Base-by-base conservation (phyloP, 2,797 vertebrate species). In the Hoplostethus atlanticus region DNA sequence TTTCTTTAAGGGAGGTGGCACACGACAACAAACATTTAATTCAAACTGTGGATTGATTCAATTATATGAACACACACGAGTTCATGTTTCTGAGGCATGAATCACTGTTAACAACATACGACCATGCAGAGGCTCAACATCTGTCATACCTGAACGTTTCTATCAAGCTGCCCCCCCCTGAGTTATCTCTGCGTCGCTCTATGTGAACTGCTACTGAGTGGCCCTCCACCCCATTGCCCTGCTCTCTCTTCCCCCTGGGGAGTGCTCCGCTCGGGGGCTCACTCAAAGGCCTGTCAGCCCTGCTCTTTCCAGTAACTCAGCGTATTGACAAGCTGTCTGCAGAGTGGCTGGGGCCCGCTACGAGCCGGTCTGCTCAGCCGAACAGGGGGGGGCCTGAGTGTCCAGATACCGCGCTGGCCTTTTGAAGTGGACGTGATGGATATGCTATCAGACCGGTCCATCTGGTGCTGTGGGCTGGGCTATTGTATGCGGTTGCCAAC, bases 291-390 rank as follows among this genome's bases (percentile, higher is more conserved):
- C 68, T 52, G 74, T 86, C 83, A 68, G 9, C 16, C 38, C 30
- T 21, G 40, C 65, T 71, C 68, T 71, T 74, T 72, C 57, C 68
- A 65, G 63, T 81, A 81, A 87, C 75, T 77, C 84, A 61, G 78
- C 72, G 60, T 80, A 81, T 76, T 73, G 87, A 88, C 68, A 76
- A 72, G 71, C 73, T 80, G 81, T 80, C 78, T 55, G 61, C 68
- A 54, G 67, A 56, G 46, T 2, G 73, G 40, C 65, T 3, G 38
- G 51, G 21, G 21, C 21, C 40, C 46, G n/a, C 0, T 12, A 25
- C 17, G 8, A 76, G 62, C 38, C 75, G 54, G 53, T 55, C 16
- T 10, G 56, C 70, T 67, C 71, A 40, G 70, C 62, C 53, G 62
- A 60, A 54, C 59, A 21, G 75, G 52, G 21, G 21, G 21, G 1